phyloP scores from a whole-genome alignment of 2,113 vertebrate genomes.

The Antechinus stuartii region DNA sequence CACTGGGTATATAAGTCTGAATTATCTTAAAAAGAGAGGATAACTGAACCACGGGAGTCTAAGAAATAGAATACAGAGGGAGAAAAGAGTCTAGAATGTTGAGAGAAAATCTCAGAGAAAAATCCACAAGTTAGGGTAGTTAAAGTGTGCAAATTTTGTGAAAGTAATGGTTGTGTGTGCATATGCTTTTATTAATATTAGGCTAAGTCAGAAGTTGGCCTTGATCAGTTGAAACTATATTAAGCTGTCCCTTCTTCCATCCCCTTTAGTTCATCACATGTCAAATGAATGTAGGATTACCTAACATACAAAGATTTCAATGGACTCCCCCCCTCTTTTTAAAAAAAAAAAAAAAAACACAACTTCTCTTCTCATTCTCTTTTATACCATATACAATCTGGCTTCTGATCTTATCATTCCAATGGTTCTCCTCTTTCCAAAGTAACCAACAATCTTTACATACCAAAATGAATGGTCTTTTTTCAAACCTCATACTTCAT shows the following conservation, averaged over 20 bases:
- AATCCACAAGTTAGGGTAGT: neutral
- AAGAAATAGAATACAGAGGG: too few relatives aligned
- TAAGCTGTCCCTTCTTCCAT: neutral
- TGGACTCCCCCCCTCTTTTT: neutral
- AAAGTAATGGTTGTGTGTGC: neutral
- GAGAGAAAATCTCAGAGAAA: neutral
- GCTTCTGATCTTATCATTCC: neutral
- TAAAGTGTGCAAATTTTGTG: neutral
- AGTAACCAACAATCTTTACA: neutral
- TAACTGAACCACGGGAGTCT: neutral
- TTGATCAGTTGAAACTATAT: neutral
- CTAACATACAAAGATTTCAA: neutral
- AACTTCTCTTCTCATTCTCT: neutral
- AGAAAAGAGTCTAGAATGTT: too few relatives aligned
- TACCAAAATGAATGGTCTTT: neutral
- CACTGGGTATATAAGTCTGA: neutral
- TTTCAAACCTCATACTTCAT: neutral
- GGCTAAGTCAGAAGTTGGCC: neutral
- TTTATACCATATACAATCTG: neutral
- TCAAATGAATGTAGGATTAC: neutral
- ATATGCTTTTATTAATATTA: neutral
- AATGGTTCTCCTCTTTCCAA: neutral
- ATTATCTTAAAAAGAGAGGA: neutral
- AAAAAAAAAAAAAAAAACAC: neutral
- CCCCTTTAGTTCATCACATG: neutral